Evolutionary conservation across 2,113 vertebrate genomes (phyloP).

Genomic region (Callorhinus ursinus): DNA sequence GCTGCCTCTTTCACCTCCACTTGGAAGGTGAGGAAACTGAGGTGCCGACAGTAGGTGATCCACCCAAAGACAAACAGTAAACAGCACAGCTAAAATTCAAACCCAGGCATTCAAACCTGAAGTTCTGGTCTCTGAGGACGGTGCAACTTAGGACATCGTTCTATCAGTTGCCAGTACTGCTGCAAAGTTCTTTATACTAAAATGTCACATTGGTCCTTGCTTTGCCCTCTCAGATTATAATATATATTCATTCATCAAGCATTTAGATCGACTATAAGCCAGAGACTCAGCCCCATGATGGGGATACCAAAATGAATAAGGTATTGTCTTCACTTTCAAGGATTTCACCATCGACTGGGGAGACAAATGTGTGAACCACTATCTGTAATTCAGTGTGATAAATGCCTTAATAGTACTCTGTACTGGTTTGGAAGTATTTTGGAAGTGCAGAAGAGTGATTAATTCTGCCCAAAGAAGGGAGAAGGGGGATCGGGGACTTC

Average conservation of each 20-base stretch:
- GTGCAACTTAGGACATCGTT: neutral
- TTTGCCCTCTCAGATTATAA: conserved; percentile 9
- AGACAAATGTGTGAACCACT: conserved; percentile 21
- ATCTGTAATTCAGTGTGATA: neutral
- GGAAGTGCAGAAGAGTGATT: conserved; percentile 56
- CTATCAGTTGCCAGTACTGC: neutral
- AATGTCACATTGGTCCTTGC: neutral
- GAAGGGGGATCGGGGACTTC: neutral
- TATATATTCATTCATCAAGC: conserved; percentile 9
- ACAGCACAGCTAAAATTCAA: neutral
- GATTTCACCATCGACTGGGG: conserved; percentile 4
- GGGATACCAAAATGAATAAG: neutral
- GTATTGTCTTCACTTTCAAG: conserved; percentile 37
- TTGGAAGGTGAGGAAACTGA: neutral
- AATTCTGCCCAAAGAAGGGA: conserved; percentile 34
- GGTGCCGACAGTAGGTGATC: neutral
- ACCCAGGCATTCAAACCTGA: neutral
- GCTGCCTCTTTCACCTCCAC: neutral
- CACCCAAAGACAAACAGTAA: neutral
- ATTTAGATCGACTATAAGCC: neutral
- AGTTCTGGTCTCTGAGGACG: neutral
- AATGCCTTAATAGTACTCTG: neutral
- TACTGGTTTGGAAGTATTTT: neutral
- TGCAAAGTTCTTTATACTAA: neutral
- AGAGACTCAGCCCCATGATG: neutral